Evolutionary conservation across 1,140 invertebrate species (phyloP).

Genomic region (Drosophila parvula): DNA sequence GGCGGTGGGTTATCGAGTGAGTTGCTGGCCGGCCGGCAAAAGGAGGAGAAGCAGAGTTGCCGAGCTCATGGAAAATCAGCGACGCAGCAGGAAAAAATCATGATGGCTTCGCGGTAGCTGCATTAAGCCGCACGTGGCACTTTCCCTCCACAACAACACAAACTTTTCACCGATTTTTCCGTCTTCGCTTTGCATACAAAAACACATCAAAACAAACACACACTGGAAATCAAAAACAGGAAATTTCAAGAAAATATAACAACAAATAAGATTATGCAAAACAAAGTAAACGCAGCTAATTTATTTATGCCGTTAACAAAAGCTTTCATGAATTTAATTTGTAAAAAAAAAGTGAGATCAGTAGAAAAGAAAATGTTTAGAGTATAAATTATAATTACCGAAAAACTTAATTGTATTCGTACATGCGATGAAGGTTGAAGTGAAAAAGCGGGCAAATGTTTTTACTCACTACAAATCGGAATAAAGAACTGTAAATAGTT

Average conservation of each 20-base stretch:
- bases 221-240: slow-evolving; percentile 33
- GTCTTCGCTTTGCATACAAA: slow-evolving; percentile 70
- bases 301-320: slow-evolving; percentile 73
- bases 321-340: slow-evolving; percentile 81
- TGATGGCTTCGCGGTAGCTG: slow-evolving; percentile 70
- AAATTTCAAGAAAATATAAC: slow-evolving; percentile 15
- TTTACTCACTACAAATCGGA: slow-evolving; percentile 36
- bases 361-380: slow-evolving; percentile 49
- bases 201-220: slow-evolving; percentile 41
- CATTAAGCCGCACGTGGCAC: slow-evolving; percentile 51
- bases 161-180: slow-evolving; percentile 72
- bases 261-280: slow-evolving; percentile 12
- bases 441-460: slow-evolving; percentile 44
- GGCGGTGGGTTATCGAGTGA: slow-evolving; percentile 17
- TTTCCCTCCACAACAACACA: slow-evolving; percentile 42
- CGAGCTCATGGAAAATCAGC: slow-evolving; percentile 25
- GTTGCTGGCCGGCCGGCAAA: slow-evolving; percentile 35
- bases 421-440: slow-evolving; percentile 7
- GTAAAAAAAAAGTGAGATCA: slow-evolving; percentile 38
- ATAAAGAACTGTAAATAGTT: slow-evolving; percentile 65
- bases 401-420: slow-evolving; percentile 13
- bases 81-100: slow-evolving; percentile 32
- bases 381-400: slow-evolving; percentile 32
- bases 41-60: not conserved
- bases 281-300: slow-evolving; percentile 46